These are phyloP conservation scores for Meta bourneti DNA, from an alignment of 2,888 invertebrate species.

Conservation along the genomic window DNA sequence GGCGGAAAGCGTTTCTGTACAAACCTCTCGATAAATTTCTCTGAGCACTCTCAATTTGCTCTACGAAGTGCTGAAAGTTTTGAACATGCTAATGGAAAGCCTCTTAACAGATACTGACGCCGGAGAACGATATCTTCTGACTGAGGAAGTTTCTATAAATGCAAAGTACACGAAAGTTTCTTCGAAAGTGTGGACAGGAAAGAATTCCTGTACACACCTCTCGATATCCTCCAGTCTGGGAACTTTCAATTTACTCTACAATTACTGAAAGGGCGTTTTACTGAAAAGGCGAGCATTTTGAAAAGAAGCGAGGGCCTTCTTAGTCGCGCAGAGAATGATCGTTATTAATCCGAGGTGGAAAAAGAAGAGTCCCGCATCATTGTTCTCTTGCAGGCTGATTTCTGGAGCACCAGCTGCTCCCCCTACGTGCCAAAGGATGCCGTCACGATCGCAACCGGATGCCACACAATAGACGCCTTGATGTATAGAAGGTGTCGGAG, in stretches of 20 bases:
- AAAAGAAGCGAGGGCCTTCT: constrained; percentile 12
- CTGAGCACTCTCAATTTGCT: not conserved
- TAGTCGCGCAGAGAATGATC: constrained; percentile 35
- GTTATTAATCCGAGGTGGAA: constrained; percentile 48
- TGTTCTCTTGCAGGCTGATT: constrained; percentile 25
- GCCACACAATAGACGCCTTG: constrained; percentile 65
- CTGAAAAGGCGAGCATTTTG: constrained; percentile 5
- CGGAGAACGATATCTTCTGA: too few species aligned
- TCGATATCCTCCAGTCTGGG: too few species aligned
- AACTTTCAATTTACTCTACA: not conserved
- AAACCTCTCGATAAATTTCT: too few species aligned
- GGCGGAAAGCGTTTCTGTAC: too few species aligned
- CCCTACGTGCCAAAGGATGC: constrained; percentile 36
- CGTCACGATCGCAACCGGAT: constrained; percentile 37
- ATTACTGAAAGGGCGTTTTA: not conserved
- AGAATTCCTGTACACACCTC: too few species aligned
- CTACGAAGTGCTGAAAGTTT: too few species aligned
- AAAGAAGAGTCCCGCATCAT: constrained; percentile 40
- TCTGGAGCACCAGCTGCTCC: constrained; percentile 29
- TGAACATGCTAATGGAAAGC: too few species aligned
- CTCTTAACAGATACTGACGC: too few species aligned
- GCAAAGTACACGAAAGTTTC: too few species aligned
- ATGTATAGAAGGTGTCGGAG: constrained; percentile 75
- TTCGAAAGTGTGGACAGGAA: too few species aligned
- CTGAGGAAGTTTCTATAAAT: too few species aligned